Evolutionary conservation across 64 coral and sea anemone species (phyloP).

Genomic region (Hydrozoanthus tunicans): DNA sequence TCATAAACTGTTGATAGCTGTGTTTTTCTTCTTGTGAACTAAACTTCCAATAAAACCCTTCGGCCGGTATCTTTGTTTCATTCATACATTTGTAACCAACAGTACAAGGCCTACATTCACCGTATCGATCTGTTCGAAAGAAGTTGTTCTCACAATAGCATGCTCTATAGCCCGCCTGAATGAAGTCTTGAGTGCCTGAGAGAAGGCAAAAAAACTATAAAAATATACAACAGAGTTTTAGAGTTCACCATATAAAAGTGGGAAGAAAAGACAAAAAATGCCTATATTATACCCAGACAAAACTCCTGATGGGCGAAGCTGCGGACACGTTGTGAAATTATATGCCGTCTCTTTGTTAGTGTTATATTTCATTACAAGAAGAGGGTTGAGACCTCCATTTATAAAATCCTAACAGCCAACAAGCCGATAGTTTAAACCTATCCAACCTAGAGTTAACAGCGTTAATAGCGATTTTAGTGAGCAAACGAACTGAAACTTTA

Average conservation of each 20-base stretch:
- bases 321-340: no score
- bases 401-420: no score
- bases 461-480: no score
- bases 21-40: not conserved
- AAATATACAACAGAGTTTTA: not conserved
- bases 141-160: slow-evolving; percentile 52
- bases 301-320: no score
- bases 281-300: no score
- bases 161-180: slow-evolving; percentile 49
- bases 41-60: slow-evolving; percentile 66
- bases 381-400: no score
- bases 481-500: no score
- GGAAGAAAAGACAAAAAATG: no score
- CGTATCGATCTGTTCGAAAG: slow-evolving; percentile 60
- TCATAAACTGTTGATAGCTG: slow-evolving; percentile 21
- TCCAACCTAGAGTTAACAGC: no score
- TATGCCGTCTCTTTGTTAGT: no score
- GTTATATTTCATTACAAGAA: no score
- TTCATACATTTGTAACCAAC: slow-evolving; percentile 35
- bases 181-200: slow-evolving; percentile 47
- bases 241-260: not conserved
- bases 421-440: no score
- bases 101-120: slow-evolving; percentile 31
- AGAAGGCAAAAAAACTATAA: not conserved
- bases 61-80: slow-evolving; percentile 33